These are phyloP conservation scores for Mermis nigrescens DNA, from an alignment of 2,888 invertebrate genomes.

Conservation along the genomic window DNA sequence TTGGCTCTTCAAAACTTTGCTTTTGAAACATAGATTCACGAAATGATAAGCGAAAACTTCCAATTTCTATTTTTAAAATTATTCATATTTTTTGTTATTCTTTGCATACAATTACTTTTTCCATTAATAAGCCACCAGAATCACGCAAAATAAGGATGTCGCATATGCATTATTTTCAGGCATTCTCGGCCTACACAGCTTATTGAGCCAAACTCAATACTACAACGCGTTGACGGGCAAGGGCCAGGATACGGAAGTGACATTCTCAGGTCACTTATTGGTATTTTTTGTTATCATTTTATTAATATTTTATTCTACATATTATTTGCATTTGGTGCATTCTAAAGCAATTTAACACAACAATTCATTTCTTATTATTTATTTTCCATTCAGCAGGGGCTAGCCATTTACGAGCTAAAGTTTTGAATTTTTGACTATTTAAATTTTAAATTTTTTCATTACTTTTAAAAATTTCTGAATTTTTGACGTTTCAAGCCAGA, in stretches of 20 bases:
- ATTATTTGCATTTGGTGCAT: background rate
- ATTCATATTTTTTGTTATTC: background rate
- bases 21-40: too few species aligned
- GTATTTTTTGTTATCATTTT: background rate
- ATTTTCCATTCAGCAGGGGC: too few species aligned
- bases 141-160: background rate
- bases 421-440: too few species aligned
- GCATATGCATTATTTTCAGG: constrained; percentile 21
- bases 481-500: too few species aligned
- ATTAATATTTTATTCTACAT: background rate
- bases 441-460: too few species aligned
- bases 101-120: too few species aligned
- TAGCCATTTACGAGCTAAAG: background rate
- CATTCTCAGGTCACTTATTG: constrained; percentile 1
- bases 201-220: constrained; percentile 36
- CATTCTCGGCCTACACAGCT: constrained; percentile 35
- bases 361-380: too few species aligned
- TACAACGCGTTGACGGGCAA: constrained; percentile 30
- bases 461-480: too few species aligned
- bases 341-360: background rate
- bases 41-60: too few species aligned
- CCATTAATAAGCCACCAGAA: too few species aligned
- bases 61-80: background rate
- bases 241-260: background rate
- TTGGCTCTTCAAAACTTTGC: too few species aligned